Evolutionary conservation across 2,797 vertebrate genomes (phyloP).

Genomic region (Acanthurus tractus): DNA sequence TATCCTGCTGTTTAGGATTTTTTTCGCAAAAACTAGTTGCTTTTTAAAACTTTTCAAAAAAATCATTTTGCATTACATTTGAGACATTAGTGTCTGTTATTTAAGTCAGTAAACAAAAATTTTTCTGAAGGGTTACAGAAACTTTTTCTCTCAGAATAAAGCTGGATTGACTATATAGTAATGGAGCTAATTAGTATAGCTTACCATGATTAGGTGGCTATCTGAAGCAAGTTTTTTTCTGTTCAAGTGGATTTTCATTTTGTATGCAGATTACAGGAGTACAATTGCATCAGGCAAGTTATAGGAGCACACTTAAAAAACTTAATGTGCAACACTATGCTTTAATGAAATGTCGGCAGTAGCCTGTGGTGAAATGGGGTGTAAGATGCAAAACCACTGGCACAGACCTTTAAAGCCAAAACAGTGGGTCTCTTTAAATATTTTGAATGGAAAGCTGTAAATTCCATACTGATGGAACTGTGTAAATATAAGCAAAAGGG

Average conservation of each 20-base stretch:
- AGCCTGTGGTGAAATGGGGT: conserved; percentile 16
- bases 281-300: not conserved
- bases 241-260: not conserved
- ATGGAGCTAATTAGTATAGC: no score
- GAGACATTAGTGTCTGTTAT: no score
- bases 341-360: not conserved
- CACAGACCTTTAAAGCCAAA: conserved; percentile 27
- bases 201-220: not conserved
- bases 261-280: not conserved
- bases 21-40: not conserved
- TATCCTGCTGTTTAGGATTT: not conserved
- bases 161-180: not conserved
- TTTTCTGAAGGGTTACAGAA: no score
- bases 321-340: not conserved
- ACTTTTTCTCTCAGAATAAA: not conserved
- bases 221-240: not conserved
- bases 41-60: not conserved
- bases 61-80: not conserved
- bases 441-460: conserved; percentile 56
- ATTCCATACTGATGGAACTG: conserved; percentile 41
- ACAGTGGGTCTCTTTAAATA: conserved; percentile 41
- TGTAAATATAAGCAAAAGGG: conserved; percentile 51
- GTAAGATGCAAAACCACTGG: conserved; percentile 16
- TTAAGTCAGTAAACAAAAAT: no score
- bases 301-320: not conserved